Evolutionary conservation across 2,797 vertebrate species (phyloP).

Genomic region (Phoebastria nigripes): DNA sequence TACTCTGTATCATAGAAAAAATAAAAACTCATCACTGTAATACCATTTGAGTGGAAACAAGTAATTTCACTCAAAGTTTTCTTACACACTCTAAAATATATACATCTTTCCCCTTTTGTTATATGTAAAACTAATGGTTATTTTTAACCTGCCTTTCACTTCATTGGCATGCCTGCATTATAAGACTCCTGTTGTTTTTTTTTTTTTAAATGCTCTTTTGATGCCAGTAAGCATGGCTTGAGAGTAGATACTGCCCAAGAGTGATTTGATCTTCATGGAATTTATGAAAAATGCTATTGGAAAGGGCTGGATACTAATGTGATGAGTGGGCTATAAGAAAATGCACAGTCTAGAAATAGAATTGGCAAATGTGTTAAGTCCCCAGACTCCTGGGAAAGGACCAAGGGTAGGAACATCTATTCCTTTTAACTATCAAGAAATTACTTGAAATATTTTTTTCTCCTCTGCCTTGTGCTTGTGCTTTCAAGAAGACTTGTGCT

Average conservation of each 20-base stretch:
- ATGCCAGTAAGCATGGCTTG: neutral
- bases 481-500: neutral
- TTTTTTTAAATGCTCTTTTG: neutral
- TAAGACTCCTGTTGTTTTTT: neutral
- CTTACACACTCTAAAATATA: neutral
- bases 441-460: neutral
- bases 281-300: neutral
- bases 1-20: neutral
- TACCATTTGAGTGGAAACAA: neutral
- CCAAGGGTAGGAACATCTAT: neutral
- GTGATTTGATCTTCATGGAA: neutral
- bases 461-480: neutral
- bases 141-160: neutral
- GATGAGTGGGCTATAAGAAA: neutral
- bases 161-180: neutral
- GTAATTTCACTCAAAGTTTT: neutral
- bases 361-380: neutral
- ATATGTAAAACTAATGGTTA: neutral
- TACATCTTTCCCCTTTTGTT: neutral
- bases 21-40: neutral
- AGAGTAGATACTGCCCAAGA: neutral
- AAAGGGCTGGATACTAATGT: neutral
- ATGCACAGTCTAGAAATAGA: neutral
- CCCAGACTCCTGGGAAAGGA: neutral
- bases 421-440: neutral